These are phyloP conservation scores for Astreopora myriophthalma DNA, from an alignment of 64 coral and sea anemone genomes.

Conservation along the genomic window DNA sequence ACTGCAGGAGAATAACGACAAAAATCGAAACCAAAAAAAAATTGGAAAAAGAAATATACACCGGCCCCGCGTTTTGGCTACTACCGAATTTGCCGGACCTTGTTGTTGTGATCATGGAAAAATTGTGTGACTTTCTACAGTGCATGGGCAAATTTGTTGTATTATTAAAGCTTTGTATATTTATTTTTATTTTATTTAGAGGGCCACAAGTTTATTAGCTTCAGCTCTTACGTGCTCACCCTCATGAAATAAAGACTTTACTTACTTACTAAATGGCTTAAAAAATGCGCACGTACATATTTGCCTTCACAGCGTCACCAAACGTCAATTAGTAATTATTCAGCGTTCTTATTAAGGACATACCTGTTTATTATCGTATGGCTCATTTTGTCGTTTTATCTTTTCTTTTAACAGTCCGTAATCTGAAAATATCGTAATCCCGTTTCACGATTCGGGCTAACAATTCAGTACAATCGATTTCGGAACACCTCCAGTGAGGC, in stretches of 20 bases:
- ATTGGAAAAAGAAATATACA: background rate
- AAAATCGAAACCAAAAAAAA: background rate
- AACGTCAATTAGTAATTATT: background rate
- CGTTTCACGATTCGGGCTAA: background rate
- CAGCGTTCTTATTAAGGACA: background rate
- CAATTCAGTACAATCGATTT: background rate
- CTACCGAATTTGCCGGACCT: background rate
- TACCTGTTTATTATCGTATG: background rate
- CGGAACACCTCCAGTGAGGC: background rate
- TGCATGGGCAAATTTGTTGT: background rate
- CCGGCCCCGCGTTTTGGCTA: background rate
- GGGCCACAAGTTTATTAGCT: too few relatives aligned
- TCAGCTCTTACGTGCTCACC: too few relatives aligned
- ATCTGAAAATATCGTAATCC: background rate
- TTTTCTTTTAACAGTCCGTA: background rate
- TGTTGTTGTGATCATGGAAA: background rate
- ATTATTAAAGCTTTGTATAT: too few relatives aligned
- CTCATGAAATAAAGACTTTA: too few relatives aligned
- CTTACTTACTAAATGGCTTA: too few relatives aligned
- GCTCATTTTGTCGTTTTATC: background rate
- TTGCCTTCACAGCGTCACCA: too few relatives aligned
- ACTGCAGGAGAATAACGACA: too few relatives aligned
- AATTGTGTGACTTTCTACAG: background rate
- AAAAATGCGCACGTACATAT: background rate
- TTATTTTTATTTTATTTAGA: too few relatives aligned